Percentiles rank a stretch among this genome's conserved stretches.
Evolutionary conservation across 2,113 vertebrate species (phyloP).

Genomic region (Hippocampus barbouri): DNA sequence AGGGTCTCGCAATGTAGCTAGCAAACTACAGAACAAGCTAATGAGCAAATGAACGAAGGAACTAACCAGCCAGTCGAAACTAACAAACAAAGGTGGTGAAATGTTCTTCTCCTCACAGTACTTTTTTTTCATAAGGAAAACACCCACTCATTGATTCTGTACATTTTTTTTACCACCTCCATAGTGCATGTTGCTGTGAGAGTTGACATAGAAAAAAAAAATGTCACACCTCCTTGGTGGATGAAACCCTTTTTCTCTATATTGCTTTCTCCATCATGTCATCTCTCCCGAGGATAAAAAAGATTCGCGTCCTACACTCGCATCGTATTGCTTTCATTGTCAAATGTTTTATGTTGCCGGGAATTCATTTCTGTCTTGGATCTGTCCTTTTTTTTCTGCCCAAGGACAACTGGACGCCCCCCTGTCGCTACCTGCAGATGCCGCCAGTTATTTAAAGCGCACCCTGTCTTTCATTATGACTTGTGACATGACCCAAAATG

Average conservation of each 20-base stretch:
- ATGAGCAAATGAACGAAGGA: no score
- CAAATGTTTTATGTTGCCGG: slow-evolving; percentile 58
- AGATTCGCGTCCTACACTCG: slow-evolving; percentile 53
- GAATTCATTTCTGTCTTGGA: slow-evolving; percentile 63
- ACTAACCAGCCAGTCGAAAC: no score
- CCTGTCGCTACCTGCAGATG: slow-evolving; percentile 58
- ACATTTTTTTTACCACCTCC: slow-evolving; percentile 34
- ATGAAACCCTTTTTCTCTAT: slow-evolving; percentile 55
- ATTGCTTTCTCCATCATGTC: slow-evolving; percentile 53
- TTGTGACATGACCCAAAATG: slow-evolving; percentile 82
- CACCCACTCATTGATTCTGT: slow-evolving; percentile 22
- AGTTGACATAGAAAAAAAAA: slow-evolving; percentile 33
- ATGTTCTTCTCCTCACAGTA: slow-evolving; percentile 26
- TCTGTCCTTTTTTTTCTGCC: slow-evolving; percentile 65
- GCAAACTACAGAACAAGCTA: no score
- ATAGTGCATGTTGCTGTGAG: slow-evolving; percentile 27
- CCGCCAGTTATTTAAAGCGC: slow-evolving; percentile 77
- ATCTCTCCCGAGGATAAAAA: slow-evolving; percentile 60
- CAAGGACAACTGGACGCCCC: slow-evolving; percentile 60
- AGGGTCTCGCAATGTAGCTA: no score
- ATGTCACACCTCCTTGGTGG: slow-evolving; percentile 45
- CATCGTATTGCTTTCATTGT: slow-evolving; percentile 58
- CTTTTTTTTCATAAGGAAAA: slow-evolving; percentile 41
- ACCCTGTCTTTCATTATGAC: slow-evolving; percentile 76
- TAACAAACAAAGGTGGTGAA: no score